Evolutionary conservation across 2,888 invertebrate species (phyloP).

Genomic region (Perizoma affinitatum): DNA sequence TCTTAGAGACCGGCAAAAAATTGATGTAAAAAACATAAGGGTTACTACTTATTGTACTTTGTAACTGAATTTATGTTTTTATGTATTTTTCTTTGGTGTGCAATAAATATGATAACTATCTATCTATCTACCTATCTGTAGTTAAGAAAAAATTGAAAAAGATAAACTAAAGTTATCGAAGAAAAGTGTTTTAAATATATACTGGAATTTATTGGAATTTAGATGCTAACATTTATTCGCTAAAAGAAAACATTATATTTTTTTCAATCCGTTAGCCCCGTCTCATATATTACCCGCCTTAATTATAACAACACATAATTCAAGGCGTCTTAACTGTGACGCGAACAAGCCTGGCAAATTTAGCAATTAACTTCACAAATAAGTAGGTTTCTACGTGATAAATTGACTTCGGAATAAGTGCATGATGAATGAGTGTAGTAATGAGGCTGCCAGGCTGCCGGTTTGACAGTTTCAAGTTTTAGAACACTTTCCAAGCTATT

Average conservation of each 20-base stretch:
- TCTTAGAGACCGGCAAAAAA: too few species aligned
- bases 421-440: slow-evolving; percentile 40
- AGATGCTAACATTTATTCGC: slow-evolving; percentile 16
- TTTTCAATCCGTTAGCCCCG: slow-evolving; percentile 29
- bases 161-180: neutral
- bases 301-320: slow-evolving; percentile 41
- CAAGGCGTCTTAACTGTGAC: slow-evolving; percentile 36
- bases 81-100: too few species aligned
- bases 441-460: slow-evolving; percentile 32
- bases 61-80: too few species aligned
- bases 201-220: neutral
- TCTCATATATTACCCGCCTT: slow-evolving; percentile 39
- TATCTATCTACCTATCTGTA: too few species aligned
- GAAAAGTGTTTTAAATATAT: too few species aligned
- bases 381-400: slow-evolving; percentile 35
- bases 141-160: neutral
- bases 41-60: too few species aligned
- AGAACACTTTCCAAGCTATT: slow-evolving; percentile 5
- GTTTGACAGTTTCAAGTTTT: slow-evolving; percentile 15
- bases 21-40: too few species aligned
- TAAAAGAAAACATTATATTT: slow-evolving; percentile 22
- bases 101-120: neutral
- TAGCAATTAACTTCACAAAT: slow-evolving; percentile 43
- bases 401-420: slow-evolving; percentile 34
- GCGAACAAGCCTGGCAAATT: slow-evolving; percentile 39